phyloP scores from a whole-genome alignment of 2,797 vertebrate genomes.

The Danio aesculapii region DNA sequence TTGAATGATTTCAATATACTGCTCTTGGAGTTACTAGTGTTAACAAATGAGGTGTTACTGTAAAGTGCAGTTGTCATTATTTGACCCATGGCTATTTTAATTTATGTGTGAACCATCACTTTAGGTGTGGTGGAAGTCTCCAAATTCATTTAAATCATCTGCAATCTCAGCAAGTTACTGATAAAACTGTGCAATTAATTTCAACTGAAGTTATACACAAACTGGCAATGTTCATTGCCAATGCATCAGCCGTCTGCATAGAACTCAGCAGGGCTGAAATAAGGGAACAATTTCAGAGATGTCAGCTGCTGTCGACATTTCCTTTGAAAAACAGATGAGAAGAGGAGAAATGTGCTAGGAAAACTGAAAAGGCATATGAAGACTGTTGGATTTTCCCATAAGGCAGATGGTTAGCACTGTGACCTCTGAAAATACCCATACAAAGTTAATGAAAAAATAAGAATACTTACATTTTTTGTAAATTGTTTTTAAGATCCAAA shows the following conservation, averaged over 20 bases:
- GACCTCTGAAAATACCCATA: constrained; percentile 53
- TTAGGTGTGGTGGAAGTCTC: neutral
- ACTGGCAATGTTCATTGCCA: constrained; percentile 17
- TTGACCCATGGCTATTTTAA: neutral
- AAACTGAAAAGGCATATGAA: constrained; percentile 29
- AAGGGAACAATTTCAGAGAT: constrained; percentile 22
- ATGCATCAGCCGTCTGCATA: constrained; percentile 24
- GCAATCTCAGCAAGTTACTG: neutral
- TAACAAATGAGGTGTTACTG: too few relatives aligned
- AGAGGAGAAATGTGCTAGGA: constrained; percentile 30
- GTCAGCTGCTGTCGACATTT: constrained; percentile 54
- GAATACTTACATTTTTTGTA: neutral
- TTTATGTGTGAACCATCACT: neutral
- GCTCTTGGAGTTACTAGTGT: too few relatives aligned
- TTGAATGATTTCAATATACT: too few relatives aligned
- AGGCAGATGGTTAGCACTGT: constrained; percentile 42
- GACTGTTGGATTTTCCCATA: constrained; percentile 36
- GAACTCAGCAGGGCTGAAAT: constrained; percentile 36
- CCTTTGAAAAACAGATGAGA: constrained; percentile 42
- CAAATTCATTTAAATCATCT: neutral
- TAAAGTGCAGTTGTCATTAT: too few relatives aligned
- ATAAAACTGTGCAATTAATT: neutral
- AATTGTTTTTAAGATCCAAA: neutral
- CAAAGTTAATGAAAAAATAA: constrained; percentile 7
- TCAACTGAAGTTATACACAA: neutral